A percentile compares a stretch with the other conserved stretches of the same genome.
Conservation (phyloP, 1,140 invertebrate genomes). For the Helicorthomorpha holstii region DNA sequence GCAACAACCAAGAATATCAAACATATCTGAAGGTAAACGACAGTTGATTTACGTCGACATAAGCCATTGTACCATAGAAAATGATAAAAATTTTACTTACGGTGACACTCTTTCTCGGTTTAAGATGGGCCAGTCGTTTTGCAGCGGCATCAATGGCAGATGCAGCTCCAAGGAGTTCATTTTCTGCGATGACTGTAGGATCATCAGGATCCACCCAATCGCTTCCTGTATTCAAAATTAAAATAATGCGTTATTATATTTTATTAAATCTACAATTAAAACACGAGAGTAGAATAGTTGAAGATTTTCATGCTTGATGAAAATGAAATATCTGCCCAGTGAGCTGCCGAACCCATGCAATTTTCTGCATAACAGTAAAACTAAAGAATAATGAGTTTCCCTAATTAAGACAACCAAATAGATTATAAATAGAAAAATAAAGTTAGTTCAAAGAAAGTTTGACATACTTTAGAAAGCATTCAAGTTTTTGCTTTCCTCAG, state of each 20-base stretch:
- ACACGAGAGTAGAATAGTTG: too few species aligned
- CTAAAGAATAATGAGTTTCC: too few species aligned
- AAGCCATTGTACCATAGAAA: background rate
- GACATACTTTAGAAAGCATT: too few species aligned
- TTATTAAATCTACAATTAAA: too few species aligned
- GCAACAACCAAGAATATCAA: constrained; percentile 99
- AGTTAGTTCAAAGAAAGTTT: too few species aligned
- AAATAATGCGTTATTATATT: background rate
- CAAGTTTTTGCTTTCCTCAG: too few species aligned
- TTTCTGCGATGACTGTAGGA: constrained; percentile 93
- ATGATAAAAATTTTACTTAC: constrained; percentile 20
- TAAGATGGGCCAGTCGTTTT: constrained; percentile 76
- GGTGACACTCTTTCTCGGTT: constrained; percentile 43
- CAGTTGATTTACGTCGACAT: background rate
- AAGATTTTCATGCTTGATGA: too few species aligned
- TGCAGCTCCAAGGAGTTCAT: constrained; percentile 91
- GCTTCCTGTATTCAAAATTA: constrained; percentile 31
- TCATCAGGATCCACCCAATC: constrained; percentile 95
- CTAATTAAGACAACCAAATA: too few species aligned
- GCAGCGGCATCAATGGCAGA: constrained; percentile 96
- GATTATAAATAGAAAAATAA: too few species aligned
- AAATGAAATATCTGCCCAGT: too few species aligned
- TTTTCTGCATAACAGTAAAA: too few species aligned
- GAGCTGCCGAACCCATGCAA: too few species aligned
- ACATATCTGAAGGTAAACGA: constrained; percentile 80